Conservation (phyloP, 2,888 invertebrate genomes). For the Drosophila testacea region DNA sequence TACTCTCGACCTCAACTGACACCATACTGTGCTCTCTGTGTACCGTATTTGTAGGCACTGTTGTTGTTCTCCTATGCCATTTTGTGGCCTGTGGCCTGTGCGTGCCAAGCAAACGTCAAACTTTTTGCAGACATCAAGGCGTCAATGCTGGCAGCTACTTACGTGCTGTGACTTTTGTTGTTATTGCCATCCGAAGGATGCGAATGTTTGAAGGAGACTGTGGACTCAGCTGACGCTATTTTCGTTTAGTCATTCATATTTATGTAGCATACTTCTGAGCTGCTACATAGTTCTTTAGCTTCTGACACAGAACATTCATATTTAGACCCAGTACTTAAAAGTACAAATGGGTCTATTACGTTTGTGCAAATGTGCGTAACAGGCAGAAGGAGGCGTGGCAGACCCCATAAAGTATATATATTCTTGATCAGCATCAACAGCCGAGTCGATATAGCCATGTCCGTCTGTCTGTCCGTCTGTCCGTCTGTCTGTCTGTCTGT, state of each 20-base stretch:
- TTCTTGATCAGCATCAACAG: no score
- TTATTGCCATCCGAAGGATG: conserved; percentile 22
- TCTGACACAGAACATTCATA: conserved; percentile 16
- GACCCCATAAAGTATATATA: no score
- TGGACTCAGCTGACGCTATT: conserved; percentile 49
- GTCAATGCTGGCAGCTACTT: conserved; percentile 60
- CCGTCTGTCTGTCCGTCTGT: no score
- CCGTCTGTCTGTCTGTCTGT: no score
- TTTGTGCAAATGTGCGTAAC: no score
- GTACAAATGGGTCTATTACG: no score
- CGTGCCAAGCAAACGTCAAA: conserved; percentile 63
- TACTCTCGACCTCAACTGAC: conserved; percentile 9
- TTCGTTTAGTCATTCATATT: conserved; percentile 64
- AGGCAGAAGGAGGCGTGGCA: no score
- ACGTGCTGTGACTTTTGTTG: conserved; percentile 53
- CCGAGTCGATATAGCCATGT: no score
- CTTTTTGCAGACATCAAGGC: conserved; percentile 73
- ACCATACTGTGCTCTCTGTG: conserved; percentile 10
- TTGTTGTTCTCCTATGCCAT: conserved; percentile 11
- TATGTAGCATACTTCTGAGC: conserved; percentile 59
- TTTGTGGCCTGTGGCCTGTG: conserved; percentile 31
- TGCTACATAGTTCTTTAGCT: conserved; percentile 36
- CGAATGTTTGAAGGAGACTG: conserved; percentile 16
- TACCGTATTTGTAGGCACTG: conserved; percentile 9
- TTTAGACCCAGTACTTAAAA: no score